Base-by-base conservation (phyloP, 2,113 vertebrate genomes). In the Boulengeromyrus knoepffleri region DNA sequence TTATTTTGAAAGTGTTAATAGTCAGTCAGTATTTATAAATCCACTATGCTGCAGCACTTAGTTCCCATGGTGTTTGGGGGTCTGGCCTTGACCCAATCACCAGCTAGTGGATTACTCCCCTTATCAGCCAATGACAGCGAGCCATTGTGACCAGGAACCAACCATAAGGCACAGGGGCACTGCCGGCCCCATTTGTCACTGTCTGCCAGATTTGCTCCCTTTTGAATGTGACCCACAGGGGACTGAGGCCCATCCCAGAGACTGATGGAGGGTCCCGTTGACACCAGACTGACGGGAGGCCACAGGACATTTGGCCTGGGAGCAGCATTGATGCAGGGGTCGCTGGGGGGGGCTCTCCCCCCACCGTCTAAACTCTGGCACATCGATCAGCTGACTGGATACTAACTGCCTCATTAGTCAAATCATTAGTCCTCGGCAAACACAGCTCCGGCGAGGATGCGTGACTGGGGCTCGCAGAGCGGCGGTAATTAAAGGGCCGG, bases 321-420 rank as follows among this genome's bases (percentile, higher is more conserved):
- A 49, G 56, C n/a, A 87, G 85, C 50, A n/a, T 0, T 56, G 85
- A 87, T 53, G 50, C 17, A 39, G 87, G 24, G 89, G 46, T 85
- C 42, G 53, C 47, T 62, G 42, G 24, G 50, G 45, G 85, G 50
- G 27, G 47, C 15, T 47, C 56, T 46, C 1, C 87, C 56, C 52
- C 93, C 87, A 88, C 91, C 90, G 31, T 93, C 96, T 94, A 93
- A 92, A 93, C 91, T 6, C 94, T 90, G 91, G 93, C 93, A 93
- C 95, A 95, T 93, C 95, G 96, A 96, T 97, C 95, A 96, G 95
- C 96, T 95, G 91, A 97, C 96, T 94, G 96, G 96, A 97, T 95
- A 93, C 95, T 97, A 97, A 97, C 97, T 96, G 96, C 97, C 97
- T 98, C 97, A 98, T 99, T 97, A 98, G 96, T 96, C 96, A 96